Evolutionary conservation across 1,140 invertebrate species (phyloP), one percentile per base, ranked within the genome.

Genomic region (Leguminivora glycinivorella): DNA sequence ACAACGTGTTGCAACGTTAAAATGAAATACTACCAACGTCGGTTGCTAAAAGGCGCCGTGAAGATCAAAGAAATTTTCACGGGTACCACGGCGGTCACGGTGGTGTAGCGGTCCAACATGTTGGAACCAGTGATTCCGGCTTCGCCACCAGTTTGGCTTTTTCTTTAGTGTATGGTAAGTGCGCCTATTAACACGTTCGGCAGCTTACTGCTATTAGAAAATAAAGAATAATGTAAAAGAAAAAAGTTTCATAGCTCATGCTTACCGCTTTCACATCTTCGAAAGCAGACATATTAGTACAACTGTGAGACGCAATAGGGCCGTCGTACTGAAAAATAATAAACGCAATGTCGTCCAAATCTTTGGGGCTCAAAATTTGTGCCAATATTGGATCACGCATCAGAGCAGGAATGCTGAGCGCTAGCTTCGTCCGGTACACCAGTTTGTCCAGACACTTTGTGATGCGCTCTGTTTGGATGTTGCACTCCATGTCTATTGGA

Each of bases 401-500:
- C 25, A 63, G 17, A 29, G 3, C 5, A 17, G 58, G 58, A 25
- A 63, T n/a, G 25, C 58, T 31, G 25, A 63, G 14, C 1, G 58
- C 29, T 9, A 63, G 17, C 19, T 63, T 63, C 1, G 58, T 63
- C 26, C 19, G 25, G 26, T 63, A 63, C 26, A 63, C 25, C 6
- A 29, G 7, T 5, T 29, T 26, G 10, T 63, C 58, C 58, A 63
- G n/a, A 25, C 25, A 3, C 26, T 63, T 63, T 19, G 24, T 63
- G 58, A 63, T 63, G n/a, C 58, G 58, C 17, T 63, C 26, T 17
- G 25, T 22, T 63, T 63, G 58, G n/a, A 63, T 63, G 17, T 17
- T 2, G 25, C 58, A 63, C 31, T 63, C 58, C 25, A 63, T 26
- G 26, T 63, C 58, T 4, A 63, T 29, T 3, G 58, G 14, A 1